These are phyloP conservation scores for Antitype chi DNA, from an alignment of 2,888 invertebrate genomes.

Conservation along the genomic window DNA sequence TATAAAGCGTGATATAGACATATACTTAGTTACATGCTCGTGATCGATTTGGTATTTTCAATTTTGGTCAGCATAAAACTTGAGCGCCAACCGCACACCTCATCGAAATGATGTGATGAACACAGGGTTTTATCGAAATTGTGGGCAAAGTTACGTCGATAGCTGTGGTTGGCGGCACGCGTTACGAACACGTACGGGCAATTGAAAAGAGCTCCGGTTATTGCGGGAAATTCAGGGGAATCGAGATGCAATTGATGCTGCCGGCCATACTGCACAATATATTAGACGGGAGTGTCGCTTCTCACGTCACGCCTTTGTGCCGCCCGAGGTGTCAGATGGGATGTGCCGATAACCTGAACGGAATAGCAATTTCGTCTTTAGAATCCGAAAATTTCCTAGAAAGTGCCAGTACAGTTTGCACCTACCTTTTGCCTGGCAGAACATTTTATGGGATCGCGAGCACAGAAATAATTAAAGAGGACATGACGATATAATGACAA, in stretches of 20 bases:
- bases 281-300: conserved; percentile 72
- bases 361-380: conserved; percentile 54
- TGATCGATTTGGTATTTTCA: conserved; percentile 72
- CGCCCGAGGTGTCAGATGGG: conserved; percentile 64
- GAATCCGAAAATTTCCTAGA: conserved; percentile 42
- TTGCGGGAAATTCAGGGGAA: conserved; percentile 84
- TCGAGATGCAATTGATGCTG: conserved; percentile 84
- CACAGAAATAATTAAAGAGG: conserved; percentile 62
- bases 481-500: conserved; percentile 69
- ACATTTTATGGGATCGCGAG: conserved; percentile 20
- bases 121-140: conserved; percentile 84
- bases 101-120: conserved; percentile 75
- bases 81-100: conserved; percentile 71
- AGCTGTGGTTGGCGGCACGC: conserved; percentile 85
- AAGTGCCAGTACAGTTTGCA: conserved; percentile 17
- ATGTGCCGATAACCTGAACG: conserved; percentile 52
- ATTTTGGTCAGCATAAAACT: conserved; percentile 71
- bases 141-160: conserved; percentile 78
- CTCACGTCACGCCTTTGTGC: conserved; percentile 75
- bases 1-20: conserved; percentile 59
- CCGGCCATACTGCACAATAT: conserved; percentile 82
- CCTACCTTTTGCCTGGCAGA: background rate
- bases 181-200: conserved; percentile 83
- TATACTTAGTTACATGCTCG: conserved; percentile 65
- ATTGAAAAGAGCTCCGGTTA: conserved; percentile 88